A percentile compares a stretch with the other conserved stretches of the same genome.
phyloP scores from a whole-genome alignment of 2,113 vertebrate species.

The Coracopsis vasa region DNA sequence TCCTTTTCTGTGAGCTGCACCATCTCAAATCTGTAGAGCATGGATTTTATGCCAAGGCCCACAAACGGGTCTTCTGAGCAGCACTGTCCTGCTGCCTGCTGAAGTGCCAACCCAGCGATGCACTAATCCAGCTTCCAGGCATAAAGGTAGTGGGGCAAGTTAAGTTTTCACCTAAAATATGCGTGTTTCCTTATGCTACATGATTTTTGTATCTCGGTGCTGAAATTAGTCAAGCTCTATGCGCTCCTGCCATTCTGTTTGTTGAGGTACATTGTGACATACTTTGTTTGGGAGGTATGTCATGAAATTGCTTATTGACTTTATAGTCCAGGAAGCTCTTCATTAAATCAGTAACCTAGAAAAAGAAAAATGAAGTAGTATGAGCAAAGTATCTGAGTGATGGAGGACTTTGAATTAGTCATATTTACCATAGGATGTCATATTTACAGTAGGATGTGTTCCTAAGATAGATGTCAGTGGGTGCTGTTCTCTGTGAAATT shows the following conservation, averaged over 20 bases:
- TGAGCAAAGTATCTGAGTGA: slow-evolving; percentile 26
- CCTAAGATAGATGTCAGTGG: background rate
- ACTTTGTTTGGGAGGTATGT: background rate
- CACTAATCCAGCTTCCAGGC: background rate
- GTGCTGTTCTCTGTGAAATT: background rate
- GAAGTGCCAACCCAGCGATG: background rate
- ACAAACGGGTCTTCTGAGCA: background rate
- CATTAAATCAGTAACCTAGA: background rate
- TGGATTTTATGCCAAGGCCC: background rate
- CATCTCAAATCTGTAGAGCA: background rate
- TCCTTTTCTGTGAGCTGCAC: background rate
- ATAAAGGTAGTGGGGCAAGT: background rate
- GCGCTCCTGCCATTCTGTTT: background rate
- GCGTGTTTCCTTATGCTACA: background rate
- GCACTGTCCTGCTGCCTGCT: background rate
- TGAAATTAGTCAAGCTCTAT: background rate
- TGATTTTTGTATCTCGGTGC: background rate
- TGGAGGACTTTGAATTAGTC: slow-evolving; percentile 30
- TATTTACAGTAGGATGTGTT: slow-evolving; percentile 34
- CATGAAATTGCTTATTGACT: background rate
- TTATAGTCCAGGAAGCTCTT: slow-evolving; percentile 8
- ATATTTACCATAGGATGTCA: slow-evolving; percentile 33
- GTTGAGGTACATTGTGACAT: background rate
- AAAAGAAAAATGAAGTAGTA: background rate
- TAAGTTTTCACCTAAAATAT: background rate